A percentile compares a stretch with the other conserved stretches of the same genome.
phyloP scores from a whole-genome alignment of 1,140 invertebrate genomes.

The Apis laboriosa region DNA sequence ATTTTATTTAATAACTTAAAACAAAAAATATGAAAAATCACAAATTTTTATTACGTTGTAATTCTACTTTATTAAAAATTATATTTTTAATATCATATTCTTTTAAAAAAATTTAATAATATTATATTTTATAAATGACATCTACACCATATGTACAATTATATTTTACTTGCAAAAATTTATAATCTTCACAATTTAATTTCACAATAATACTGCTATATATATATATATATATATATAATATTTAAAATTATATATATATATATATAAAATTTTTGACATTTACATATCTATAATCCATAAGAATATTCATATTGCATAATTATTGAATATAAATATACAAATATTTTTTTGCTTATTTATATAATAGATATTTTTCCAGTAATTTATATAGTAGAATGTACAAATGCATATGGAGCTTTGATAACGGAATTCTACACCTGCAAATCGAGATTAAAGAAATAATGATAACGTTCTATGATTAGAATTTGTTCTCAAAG shows the following conservation, averaged over 20 bases:
- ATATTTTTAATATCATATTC: neutral
- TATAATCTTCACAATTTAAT: neutral
- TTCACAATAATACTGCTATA: neutral
- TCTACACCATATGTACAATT: too few relatives aligned
- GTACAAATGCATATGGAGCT: neutral
- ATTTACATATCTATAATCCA: too few relatives aligned
- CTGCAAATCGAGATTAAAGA: neutral
- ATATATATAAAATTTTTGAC: neutral
- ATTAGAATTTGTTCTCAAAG: conserved; percentile 10
- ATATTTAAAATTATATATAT: neutral
- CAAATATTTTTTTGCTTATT: neutral
- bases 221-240: neutral
- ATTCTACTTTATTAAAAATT: neutral
- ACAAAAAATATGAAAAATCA: neutral
- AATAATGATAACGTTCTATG: conserved; percentile 1
- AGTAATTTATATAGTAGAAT: too few relatives aligned
- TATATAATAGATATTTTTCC: too few relatives aligned
- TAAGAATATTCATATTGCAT: neutral
- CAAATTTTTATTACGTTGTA: too few relatives aligned
- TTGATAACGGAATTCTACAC: neutral
- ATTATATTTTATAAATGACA: neutral
- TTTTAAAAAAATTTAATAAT: neutral
- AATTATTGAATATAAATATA: too few relatives aligned
- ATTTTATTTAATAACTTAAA: neutral
- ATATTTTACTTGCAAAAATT: neutral